Base-by-base conservation (phyloP, 2,797 vertebrate genomes). In the Scomberomorus guttatus region DNA sequence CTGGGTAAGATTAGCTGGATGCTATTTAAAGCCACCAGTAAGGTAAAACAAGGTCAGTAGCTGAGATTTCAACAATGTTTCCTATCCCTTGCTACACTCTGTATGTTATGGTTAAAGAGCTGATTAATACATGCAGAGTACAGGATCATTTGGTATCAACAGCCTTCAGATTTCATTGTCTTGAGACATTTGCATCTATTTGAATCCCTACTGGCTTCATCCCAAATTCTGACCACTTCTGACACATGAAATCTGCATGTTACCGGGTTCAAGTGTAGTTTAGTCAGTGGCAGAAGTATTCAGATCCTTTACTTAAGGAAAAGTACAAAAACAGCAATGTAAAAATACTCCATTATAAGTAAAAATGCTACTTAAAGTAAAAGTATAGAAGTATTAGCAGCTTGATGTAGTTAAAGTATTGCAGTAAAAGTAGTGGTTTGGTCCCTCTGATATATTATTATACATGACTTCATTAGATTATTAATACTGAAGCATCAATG, bases 1-100 rank as follows among this genome's bases (percentile, higher is more conserved):
- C 17, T 42, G 62, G 55, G 24, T 20, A 5, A 80, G 55, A 78
- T 87, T 32, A 78, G 76, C 46, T 59, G 50, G 44, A 56, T 50
- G 83, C 59, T 85, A 74, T 86, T 83, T 70, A 76, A 81, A 89
- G 37, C 22, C 57, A 27, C 5, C 44, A 60, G 46, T 20, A 51
- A 76, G 67, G 58, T 67, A 50, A 72, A 24, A 37, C 48, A 79
- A 83, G 75, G 70, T 65, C 80, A 79, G 46, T 32, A 50, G 50
- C 51, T 22, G 59, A 54, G 50, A 74, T 77, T 56, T 69, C 48
- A 64, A 18, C 44, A 37, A 44, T 72, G 63, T 66, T 52, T 9
- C n/a, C 18, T 34, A 44, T 64, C 63, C 63, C 6, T 2, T 22
- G 39, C 25, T 80, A 29, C 46, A 39, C 48, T 56, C 17, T 18